Conservation (phyloP, 2,888 invertebrate species). For the Athripsodes cinereus region DNA sequence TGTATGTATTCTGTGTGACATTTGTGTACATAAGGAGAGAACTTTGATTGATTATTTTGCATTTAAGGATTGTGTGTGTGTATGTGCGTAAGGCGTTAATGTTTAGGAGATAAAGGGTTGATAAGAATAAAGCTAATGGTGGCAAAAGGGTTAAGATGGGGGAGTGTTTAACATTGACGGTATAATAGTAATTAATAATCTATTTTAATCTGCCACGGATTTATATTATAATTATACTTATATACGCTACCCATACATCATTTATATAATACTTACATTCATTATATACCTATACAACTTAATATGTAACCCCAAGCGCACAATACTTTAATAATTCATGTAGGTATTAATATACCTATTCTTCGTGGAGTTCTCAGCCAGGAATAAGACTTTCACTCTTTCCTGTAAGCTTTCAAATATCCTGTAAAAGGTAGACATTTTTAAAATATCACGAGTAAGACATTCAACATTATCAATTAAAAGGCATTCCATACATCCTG, state of each 20-base stretch:
- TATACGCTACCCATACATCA: too few relatives aligned
- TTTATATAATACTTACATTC: not conserved
- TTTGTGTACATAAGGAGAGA: slow-evolving; percentile 17
- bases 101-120: slow-evolving; percentile 11
- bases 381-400: too few relatives aligned
- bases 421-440: too few relatives aligned
- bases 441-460: too few relatives aligned
- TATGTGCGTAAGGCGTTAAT: slow-evolving; percentile 8
- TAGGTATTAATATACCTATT: too few relatives aligned
- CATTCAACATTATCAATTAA: too few relatives aligned
- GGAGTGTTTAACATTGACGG: not conserved
- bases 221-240: too few relatives aligned
- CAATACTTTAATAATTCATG: too few relatives aligned
- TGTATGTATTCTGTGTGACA: slow-evolving; percentile 10
- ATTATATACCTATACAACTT: not conserved
- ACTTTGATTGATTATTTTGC: slow-evolving; percentile 20
- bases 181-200: slow-evolving; percentile 1
- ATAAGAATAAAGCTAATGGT: slow-evolving; percentile 15
- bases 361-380: too few relatives aligned
- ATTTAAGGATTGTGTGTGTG: slow-evolving; percentile 12
- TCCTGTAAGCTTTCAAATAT: too few relatives aligned
- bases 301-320: too few relatives aligned
- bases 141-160: slow-evolving; percentile 4
- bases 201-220: not conserved
- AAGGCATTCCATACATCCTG: too few relatives aligned